phyloP scores from a whole-genome alignment of 2,888 invertebrate genomes.

The Poecilobothrus nobilitatus region DNA sequence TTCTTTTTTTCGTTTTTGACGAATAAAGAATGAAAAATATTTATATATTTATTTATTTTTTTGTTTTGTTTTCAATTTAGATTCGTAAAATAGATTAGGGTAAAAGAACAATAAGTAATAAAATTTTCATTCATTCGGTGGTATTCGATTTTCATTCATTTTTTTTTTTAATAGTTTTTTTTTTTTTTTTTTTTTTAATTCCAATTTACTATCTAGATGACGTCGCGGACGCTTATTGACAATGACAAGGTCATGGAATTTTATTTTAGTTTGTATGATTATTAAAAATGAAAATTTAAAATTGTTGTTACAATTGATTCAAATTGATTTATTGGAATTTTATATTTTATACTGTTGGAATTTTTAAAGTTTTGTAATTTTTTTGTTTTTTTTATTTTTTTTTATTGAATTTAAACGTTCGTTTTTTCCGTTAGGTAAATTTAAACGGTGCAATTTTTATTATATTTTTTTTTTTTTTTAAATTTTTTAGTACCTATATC shows the following conservation, averaged over 20 bases:
- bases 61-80: conserved; percentile 6
- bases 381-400: too few relatives aligned
- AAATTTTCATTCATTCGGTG: neutral
- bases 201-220: neutral
- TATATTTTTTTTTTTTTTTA: too few relatives aligned
- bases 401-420: too few relatives aligned
- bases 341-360: too few relatives aligned
- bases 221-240: neutral
- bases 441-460: too few relatives aligned
- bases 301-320: too few relatives aligned
- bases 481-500: too few relatives aligned
- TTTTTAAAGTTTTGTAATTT: too few relatives aligned
- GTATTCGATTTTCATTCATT: neutral
- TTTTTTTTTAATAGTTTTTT: neutral
- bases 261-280: neutral
- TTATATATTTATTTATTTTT: neutral
- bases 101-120: conserved; percentile 1
- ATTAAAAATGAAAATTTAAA: too few relatives aligned
- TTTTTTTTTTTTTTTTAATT: neutral
- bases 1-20: neutral
- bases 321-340: too few relatives aligned
- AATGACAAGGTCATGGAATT: conserved; percentile 1
- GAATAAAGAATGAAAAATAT: neutral
- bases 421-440: too few relatives aligned
- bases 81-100: conserved; percentile 5